Evolutionary conservation across 2,113 vertebrate genomes (phyloP).

Genomic region (Sinocyclocheilus maitianheensis): DNA sequence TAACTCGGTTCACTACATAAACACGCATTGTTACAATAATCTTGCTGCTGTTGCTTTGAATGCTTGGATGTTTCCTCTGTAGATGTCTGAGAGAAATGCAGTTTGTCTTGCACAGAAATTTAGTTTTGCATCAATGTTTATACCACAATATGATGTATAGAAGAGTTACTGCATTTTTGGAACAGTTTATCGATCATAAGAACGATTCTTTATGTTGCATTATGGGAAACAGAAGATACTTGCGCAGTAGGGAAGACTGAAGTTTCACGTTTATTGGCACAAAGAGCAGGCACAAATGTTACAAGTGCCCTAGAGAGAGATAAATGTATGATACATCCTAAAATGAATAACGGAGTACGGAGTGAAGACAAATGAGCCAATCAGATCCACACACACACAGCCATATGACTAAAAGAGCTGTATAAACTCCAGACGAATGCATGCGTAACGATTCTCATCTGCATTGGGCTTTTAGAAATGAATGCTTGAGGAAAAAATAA

Average conservation of each 20-base stretch:
- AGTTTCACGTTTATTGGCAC: slow-evolving; percentile 46
- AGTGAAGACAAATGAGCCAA: slow-evolving; percentile 34
- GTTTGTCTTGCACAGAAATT: background rate
- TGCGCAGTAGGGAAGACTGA: slow-evolving; percentile 22
- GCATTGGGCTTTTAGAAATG: background rate
- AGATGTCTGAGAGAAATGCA: background rate
- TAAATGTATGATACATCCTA: slow-evolving; percentile 53
- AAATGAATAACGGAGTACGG: slow-evolving; percentile 29
- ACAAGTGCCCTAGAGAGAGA: slow-evolving; percentile 53
- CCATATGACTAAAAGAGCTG: slow-evolving; percentile 18
- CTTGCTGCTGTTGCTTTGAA: background rate
- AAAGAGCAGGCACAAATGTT: slow-evolving; percentile 58
- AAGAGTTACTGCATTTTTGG: slow-evolving; percentile 31
- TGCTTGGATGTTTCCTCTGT: background rate
- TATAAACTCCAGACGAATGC: background rate
- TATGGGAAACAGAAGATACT: slow-evolving; percentile 26
- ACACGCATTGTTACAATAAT: background rate
- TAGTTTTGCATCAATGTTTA: slow-evolving; percentile 9
- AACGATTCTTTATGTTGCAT: slow-evolving; percentile 30
- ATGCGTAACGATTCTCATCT: background rate
- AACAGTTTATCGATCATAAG: slow-evolving; percentile 42
- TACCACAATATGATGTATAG: background rate
- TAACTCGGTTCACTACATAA: slow-evolving; percentile 32
- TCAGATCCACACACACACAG: slow-evolving; percentile 27
- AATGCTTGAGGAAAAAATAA: background rate